Conservation (phyloP, 2,888 invertebrate species). For the Torymus texanus region DNA sequence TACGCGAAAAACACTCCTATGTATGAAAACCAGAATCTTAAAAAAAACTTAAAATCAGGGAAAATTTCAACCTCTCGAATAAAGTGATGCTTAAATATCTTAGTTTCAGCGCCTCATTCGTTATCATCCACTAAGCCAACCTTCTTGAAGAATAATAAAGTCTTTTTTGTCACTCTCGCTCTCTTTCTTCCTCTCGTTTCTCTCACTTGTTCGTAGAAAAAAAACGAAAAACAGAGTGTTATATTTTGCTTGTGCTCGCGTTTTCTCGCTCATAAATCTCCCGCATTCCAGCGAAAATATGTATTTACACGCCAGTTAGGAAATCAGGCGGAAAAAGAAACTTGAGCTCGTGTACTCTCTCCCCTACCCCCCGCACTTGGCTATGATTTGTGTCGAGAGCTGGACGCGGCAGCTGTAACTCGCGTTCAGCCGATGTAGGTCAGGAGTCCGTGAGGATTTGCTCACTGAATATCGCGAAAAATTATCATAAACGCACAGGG, state of each 20-base stretch:
- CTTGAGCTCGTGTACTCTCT: slow-evolving; percentile 33
- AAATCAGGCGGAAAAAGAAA: slow-evolving; percentile 48
- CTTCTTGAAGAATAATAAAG: slow-evolving; percentile 43
- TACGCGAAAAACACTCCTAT: too few species aligned
- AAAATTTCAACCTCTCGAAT: slow-evolving; percentile 6
- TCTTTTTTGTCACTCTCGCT: background rate
- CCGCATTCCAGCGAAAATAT: slow-evolving; percentile 47
- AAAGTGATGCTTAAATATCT: slow-evolving; percentile 15
- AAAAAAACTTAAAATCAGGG: slow-evolving; percentile 1
- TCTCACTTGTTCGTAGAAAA: background rate
- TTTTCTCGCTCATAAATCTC: slow-evolving; percentile 47
- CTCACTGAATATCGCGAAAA: slow-evolving; percentile 18
- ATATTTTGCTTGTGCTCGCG: slow-evolving; percentile 16
- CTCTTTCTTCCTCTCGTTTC: background rate
- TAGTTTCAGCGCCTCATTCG: slow-evolving; percentile 21
- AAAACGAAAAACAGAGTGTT: slow-evolving; percentile 16
- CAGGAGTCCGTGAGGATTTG: slow-evolving; percentile 23
- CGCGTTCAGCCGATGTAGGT: slow-evolving; percentile 41
- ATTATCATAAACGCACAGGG: slow-evolving; percentile 50
- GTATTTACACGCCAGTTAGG: slow-evolving; percentile 49
- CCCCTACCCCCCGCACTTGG: slow-evolving; percentile 21
- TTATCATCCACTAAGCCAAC: slow-evolving; percentile 45
- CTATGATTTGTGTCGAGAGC: slow-evolving; percentile 53
- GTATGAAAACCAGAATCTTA: background rate
- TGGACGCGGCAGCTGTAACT: slow-evolving; percentile 41